Base-by-base conservation (phyloP, 2,113 vertebrate genomes). In the Anseranas semipalmata region DNA sequence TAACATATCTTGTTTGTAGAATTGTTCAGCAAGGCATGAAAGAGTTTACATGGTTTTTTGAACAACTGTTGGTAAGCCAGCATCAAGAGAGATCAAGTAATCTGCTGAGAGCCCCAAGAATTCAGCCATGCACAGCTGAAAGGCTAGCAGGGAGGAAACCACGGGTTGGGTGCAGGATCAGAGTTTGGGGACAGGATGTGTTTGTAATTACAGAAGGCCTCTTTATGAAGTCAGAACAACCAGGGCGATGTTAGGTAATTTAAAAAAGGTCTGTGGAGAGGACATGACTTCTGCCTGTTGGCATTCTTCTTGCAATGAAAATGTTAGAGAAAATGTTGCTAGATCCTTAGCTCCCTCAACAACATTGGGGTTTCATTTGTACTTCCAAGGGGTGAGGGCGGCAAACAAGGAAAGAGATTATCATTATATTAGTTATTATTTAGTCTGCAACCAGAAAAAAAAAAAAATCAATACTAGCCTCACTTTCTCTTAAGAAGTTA, bases 201-300 rank as follows among this genome's bases (percentile, higher is more conserved):
- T 72, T 72, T 76, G 35, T 41, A 85, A 83, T 70, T 66, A 53
- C 60, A 82, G 62, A 35, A 76, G 58, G 48, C 30, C 48, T 72
- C 78, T 65, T 82, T 74, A 52, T 85, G 74, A 89, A 85, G 71
- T 53, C 70, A 87, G 35, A 30, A 62, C 30, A 82, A 53, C 13
- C 0, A 0, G 18, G 45, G 21, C 0, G 2, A n/a, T 0, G 0
- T 17, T 20, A 85, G 27, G 7, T 76, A 25, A 43, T 62, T 94
- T 85, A 35, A 78, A 92, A 95, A 56, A 85, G 32, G 12, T 12
- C 33, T 3, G 0, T 12, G 19, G 39, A 68, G 28, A 86, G 46
- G 72, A 52, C 8, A 10, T 30, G n/a, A 27, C 22, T 90, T 73
- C 68, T 83, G 48, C 16, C 35, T 88, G 39, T 35, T 72, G 39